These are phyloP conservation scores for Limenitis camilla DNA, from an alignment of 2,888 invertebrate species.

Conservation along the genomic window DNA sequence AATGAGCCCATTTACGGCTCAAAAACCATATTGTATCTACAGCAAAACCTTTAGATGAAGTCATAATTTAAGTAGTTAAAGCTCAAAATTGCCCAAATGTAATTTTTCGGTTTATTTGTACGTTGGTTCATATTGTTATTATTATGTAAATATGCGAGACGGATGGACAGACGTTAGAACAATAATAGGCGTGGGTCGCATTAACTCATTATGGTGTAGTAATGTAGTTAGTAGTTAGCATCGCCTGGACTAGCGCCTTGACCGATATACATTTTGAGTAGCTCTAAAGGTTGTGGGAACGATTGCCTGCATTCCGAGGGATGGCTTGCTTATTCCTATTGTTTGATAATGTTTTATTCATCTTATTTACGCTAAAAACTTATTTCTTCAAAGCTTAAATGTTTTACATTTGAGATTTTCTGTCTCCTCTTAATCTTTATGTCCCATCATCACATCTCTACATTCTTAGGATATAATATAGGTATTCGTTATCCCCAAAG, in stretches of 20 bases:
- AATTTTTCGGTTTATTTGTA: slow-evolving; percentile 7
- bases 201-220: slow-evolving; percentile 54
- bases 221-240: slow-evolving; percentile 31
- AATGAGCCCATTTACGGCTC: slow-evolving; percentile 63
- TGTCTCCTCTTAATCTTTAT: too few relatives aligned
- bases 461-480: too few relatives aligned
- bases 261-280: slow-evolving; percentile 61
- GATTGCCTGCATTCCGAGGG: slow-evolving; percentile 11
- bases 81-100: slow-evolving; percentile 10
- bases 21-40: slow-evolving; percentile 28
- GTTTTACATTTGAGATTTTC: too few relatives aligned
- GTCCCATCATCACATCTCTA: too few relatives aligned
- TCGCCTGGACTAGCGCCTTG: slow-evolving; percentile 62
- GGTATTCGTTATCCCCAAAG: too few relatives aligned
- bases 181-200: slow-evolving; percentile 67
- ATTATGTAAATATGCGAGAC: slow-evolving; percentile 50
- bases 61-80: slow-evolving; percentile 22
- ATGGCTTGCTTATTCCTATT: slow-evolving; percentile 5
- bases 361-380: neutral
- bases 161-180: slow-evolving; percentile 62
- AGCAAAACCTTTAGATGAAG: neutral
- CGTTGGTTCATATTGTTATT: slow-evolving; percentile 52
- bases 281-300: slow-evolving; percentile 33
- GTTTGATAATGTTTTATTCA: slow-evolving; percentile 2
- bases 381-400: too few relatives aligned